A percentile compares a stretch with the other conserved stretches of the same genome.
Conservation (phyloP, 2,888 invertebrate genomes). For the Leptinotarsa rubiginosa region DNA sequence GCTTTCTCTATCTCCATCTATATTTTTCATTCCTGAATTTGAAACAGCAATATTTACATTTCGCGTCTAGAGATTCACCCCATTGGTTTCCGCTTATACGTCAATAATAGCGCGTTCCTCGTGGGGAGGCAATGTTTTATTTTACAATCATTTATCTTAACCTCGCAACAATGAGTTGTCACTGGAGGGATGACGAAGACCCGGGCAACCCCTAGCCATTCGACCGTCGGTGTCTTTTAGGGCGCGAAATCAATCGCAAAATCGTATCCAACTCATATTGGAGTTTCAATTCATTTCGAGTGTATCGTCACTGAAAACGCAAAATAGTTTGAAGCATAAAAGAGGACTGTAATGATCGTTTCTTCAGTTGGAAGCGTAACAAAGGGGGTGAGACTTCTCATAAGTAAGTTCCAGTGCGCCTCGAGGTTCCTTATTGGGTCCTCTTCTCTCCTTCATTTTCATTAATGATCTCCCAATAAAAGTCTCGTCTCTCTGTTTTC, state of each 20-base stretch:
- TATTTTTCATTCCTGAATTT: constrained; percentile 28
- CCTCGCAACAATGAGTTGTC: constrained; percentile 66
- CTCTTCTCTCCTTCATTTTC: no score
- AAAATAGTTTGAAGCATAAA: no score
- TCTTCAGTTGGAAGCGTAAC: neutral
- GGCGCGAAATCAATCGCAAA: constrained; percentile 9
- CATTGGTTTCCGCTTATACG: constrained; percentile 62
- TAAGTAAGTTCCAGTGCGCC: no score
- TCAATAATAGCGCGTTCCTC: constrained; percentile 60
- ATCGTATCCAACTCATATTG: neutral
- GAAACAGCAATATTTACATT: constrained; percentile 53
- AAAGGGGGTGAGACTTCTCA: neutral
- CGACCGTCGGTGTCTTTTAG: neutral
- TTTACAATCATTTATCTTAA: constrained; percentile 67
- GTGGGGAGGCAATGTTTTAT: constrained; percentile 61
- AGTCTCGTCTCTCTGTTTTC: no score
- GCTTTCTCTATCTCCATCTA: no score
- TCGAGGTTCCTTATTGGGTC: no score
- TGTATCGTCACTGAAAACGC: neutral
- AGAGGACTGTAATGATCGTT: no score
- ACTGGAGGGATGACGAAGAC: constrained; percentile 55
- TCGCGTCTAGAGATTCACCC: constrained; percentile 59
- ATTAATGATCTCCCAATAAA: no score
- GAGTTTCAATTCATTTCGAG: neutral
- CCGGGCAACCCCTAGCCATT: neutral